Conservation (phyloP, 2,797 vertebrate species). For the Mionectes olivaceus region DNA sequence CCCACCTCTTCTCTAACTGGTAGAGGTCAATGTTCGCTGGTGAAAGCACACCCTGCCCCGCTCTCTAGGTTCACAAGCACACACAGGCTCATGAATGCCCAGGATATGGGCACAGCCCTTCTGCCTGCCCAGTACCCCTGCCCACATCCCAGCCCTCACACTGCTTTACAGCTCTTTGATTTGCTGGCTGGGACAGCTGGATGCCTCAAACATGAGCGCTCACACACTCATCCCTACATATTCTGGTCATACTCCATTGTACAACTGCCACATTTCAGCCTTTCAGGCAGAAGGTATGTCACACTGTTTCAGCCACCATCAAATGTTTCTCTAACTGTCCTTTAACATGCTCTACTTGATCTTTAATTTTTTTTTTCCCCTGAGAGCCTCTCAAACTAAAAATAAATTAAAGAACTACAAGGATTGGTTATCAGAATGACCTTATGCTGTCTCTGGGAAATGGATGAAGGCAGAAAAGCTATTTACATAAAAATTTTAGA, state of each 20-base stretch:
- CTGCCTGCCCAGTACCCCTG: not conserved
- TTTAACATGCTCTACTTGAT: not conserved
- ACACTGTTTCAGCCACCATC: not conserved
- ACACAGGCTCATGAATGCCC: not conserved
- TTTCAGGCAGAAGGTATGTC: not conserved
- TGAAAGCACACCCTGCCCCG: not conserved
- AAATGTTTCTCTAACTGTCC: not conserved
- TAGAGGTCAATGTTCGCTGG: not conserved
- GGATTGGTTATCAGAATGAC: not conserved
- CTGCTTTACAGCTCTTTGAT: not conserved
- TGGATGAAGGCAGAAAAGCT: not conserved
- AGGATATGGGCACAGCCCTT: not conserved
- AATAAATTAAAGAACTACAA: not conserved
- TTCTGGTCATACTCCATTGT: not conserved
- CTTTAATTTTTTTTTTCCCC: no score
- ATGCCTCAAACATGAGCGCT: not conserved
- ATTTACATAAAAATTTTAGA: not conserved
- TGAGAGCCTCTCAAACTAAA: not conserved
- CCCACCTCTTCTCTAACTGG: not conserved
- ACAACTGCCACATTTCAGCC: not conserved
- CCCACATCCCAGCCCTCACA: no score
- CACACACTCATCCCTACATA: fast-evolving
- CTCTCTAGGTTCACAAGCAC: not conserved
- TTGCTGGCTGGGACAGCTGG: not conserved
- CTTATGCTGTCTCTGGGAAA: not conserved